Evolutionary conservation across 1,140 invertebrate species (phyloP).

Genomic region (Drosophila mojavensis): DNA sequence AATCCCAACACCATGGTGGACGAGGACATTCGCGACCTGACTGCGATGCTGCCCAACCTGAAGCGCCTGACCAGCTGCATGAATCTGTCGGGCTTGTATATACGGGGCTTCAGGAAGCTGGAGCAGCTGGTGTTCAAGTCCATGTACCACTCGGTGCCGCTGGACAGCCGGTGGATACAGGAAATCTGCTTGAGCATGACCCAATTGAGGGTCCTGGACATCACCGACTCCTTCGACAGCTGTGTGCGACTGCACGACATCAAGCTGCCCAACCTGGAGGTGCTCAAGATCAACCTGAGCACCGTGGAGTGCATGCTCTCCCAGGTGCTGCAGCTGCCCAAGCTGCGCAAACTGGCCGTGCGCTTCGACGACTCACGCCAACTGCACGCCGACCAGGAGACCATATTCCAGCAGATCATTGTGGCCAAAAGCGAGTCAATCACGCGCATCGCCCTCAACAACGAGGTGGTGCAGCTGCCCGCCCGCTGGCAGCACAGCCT

Average conservation of each 20-base stretch:
- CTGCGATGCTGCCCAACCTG: slow-evolving; percentile 59
- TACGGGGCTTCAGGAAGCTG: slow-evolving; percentile 54
- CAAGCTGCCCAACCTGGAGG: slow-evolving; percentile 65
- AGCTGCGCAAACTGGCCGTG: slow-evolving; percentile 55
- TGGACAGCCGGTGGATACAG: slow-evolving; percentile 63
- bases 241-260: slow-evolving; percentile 52
- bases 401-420: slow-evolving; percentile 70
- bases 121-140: slow-evolving; percentile 68
- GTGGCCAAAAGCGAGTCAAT: slow-evolving; percentile 68
- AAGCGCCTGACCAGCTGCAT: slow-evolving; percentile 63
- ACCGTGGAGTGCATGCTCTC: slow-evolving; percentile 57
- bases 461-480: slow-evolving; percentile 69
- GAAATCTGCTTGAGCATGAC: slow-evolving; percentile 62
- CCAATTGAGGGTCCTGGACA: slow-evolving; percentile 53
- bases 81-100: slow-evolving; percentile 60
- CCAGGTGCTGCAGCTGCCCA: slow-evolving; percentile 62
- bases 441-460: slow-evolving; percentile 63
- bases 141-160: slow-evolving; percentile 62
- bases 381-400: slow-evolving; percentile 61
- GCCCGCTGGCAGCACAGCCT: slow-evolving; percentile 60
- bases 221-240: slow-evolving; percentile 69
- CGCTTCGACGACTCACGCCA: slow-evolving; percentile 67
- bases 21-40: slow-evolving; percentile 60
- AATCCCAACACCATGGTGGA: slow-evolving; percentile 57
- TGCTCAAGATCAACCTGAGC: slow-evolving; percentile 68